These are phyloP conservation scores for Drosophila kikkawai DNA, from an alignment of 1,140 invertebrate genomes.

Conservation along the genomic window DNA sequence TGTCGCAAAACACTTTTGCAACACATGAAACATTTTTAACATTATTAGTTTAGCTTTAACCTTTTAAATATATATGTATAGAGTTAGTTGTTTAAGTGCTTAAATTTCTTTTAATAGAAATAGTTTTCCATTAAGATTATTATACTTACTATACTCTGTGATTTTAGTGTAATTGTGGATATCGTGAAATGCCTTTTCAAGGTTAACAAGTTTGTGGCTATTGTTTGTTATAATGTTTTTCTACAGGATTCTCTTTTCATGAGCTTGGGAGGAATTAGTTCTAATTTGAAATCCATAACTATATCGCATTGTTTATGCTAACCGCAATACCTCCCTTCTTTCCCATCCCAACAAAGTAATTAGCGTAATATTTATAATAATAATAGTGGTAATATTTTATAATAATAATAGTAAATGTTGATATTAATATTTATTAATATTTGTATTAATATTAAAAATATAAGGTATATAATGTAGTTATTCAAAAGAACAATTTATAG, in stretches of 20 bases:
- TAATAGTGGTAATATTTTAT: too few relatives aligned
- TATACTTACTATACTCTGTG: background rate
- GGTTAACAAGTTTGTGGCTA: background rate
- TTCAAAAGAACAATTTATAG: background rate
- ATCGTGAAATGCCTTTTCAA: background rate
- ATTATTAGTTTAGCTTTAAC: background rate
- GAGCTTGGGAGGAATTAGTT: background rate
- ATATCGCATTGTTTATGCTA: background rate
- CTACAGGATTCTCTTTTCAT: background rate
- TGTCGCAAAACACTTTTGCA: slow-evolving; percentile 60
- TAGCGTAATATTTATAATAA: too few relatives aligned
- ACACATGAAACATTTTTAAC: slow-evolving; percentile 51
- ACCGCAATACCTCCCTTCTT: background rate
- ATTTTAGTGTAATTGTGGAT: background rate
- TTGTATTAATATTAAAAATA: background rate
- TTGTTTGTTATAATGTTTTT: background rate
- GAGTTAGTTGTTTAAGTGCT: too few relatives aligned
- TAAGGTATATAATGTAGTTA: background rate
- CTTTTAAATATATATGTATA: background rate
- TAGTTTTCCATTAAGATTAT: background rate
- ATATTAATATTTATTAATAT: background rate
- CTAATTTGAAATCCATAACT: slow-evolving; percentile 1
- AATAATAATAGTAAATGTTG: too few relatives aligned
- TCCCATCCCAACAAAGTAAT: background rate
- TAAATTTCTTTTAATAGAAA: background rate